Conservation (phyloP, 1,140 invertebrate genomes). For the Sipha flava region DNA sequence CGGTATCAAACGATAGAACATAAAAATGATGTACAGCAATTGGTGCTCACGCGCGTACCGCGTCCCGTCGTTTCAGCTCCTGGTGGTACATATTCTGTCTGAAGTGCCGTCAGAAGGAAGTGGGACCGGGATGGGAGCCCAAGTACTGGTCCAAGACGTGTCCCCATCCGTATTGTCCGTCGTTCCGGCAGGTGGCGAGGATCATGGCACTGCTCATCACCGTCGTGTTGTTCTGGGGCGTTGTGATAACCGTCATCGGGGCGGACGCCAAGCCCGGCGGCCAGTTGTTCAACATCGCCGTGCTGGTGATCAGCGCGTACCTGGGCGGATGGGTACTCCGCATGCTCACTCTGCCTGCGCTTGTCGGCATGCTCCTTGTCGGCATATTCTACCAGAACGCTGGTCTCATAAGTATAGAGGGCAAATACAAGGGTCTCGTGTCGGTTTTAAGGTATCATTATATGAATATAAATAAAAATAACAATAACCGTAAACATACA, state of each 20-base stretch:
- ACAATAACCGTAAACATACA: too few species aligned
- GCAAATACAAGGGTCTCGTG: slow-evolving; percentile 52
- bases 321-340: slow-evolving; percentile 70
- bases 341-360: slow-evolving; percentile 68
- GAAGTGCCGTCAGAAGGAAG: slow-evolving; percentile 59
- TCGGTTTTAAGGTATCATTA: slow-evolving; percentile 60
- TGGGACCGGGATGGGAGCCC: slow-evolving; percentile 65
- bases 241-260: slow-evolving; percentile 63
- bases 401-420: slow-evolving; percentile 61
- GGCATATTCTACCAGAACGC: slow-evolving; percentile 72
- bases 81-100: slow-evolving; percentile 64
- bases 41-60: too few species aligned
- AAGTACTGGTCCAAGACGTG: slow-evolving; percentile 63
- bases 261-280: slow-evolving; percentile 66
- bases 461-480: background rate
- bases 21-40: too few species aligned
- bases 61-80: slow-evolving; percentile 50
- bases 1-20: background rate
- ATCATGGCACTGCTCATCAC: slow-evolving; percentile 58
- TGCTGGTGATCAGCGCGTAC: slow-evolving; percentile 64
- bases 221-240: slow-evolving; percentile 66
- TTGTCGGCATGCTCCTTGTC: slow-evolving; percentile 77
- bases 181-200: slow-evolving; percentile 66
- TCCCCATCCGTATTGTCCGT: slow-evolving; percentile 70
- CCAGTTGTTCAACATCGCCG: slow-evolving; percentile 67